These are phyloP conservation scores for Pissodes strobi DNA, from an alignment of 1,140 invertebrate genomes.

Conservation along the genomic window DNA sequence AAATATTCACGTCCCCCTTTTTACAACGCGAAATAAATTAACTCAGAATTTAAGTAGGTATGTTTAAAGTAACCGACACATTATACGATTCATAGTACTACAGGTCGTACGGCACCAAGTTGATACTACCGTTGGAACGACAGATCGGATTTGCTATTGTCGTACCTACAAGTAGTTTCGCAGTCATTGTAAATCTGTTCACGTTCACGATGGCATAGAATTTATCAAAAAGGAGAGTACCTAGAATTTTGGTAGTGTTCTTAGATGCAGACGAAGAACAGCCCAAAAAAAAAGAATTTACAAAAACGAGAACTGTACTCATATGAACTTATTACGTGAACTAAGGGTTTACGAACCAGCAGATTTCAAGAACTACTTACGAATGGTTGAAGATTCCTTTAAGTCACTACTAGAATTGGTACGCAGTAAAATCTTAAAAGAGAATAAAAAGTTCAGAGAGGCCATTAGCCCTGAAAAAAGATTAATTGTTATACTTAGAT, in stretches of 20 bases:
- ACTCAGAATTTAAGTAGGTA: too few species aligned
- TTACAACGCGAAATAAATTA: too few species aligned
- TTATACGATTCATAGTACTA: not conserved
- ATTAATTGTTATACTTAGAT: too few species aligned
- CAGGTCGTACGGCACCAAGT: not conserved
- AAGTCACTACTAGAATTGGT: constrained; percentile 2
- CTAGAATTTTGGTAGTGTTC: not conserved
- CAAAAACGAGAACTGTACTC: too few species aligned
- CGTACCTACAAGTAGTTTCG: too few species aligned
- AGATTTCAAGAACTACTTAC: not conserved
- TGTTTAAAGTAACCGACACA: not conserved
- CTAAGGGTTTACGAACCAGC: not conserved
- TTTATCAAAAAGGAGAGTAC: too few species aligned
- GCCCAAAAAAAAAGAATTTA: not conserved
- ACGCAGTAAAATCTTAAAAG: constrained; percentile 3
- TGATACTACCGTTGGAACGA: not conserved
- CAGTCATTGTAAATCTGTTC: not conserved
- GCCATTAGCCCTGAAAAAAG: constrained; percentile 16
- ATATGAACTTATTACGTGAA: too few species aligned
- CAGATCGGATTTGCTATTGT: not conserved
- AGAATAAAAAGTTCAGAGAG: constrained; percentile 12
- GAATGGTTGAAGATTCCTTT: constrained; percentile 18
- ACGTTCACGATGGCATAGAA: too few species aligned
- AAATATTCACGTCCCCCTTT: too few species aligned
- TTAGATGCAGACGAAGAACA: not conserved